Base-by-base conservation (phyloP, 2,797 vertebrate species). In the Lithobates sylvaticus region DNA sequence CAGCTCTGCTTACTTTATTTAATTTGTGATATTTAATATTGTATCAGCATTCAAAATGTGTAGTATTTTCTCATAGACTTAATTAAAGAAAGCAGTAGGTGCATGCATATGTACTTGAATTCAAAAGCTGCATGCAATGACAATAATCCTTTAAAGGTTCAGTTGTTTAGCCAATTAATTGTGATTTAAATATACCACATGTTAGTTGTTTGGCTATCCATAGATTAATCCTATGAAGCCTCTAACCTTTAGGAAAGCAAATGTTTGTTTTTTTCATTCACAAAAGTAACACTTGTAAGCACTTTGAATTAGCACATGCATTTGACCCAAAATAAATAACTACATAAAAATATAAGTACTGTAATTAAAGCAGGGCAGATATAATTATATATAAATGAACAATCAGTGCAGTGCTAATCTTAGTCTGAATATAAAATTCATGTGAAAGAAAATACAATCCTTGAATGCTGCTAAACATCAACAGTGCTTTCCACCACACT, bases 111-210 rank as follows among this genome's bases (percentile, higher is more conserved):
- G 78, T 42, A 65, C 68, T 68, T 29, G 74, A 65, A 78, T 73
- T 83, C 58, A 72, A 86, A 85, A 65, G 21, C 74, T 50, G 74
- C 29, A 73, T 83, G 83, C 39, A 78, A 58, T 67, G 79, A 86
- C 85, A 86, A 83, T 86, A 80, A 86, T 86, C 85, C 74, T 69
- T 70, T 86, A 82, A 86, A 83, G 85, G 85, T 86, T 83, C 36
- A 86, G 74, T 83, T 82, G 70, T 50, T 7, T 42, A 82, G 74
- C 85, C 80, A 86, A 83, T 86, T 86, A 83, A 50, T 83, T 61
- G 70, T 47, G 39, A 78, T 50, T 83, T 58, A 73, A 64, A 83
- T 67, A 67, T 54, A 32, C 54, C 79, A 78, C 68, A 72, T 86
- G 78, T 76, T 32, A 64, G 44, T 65, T 36, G 8, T 23, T 65